These are phyloP conservation scores for Novumbra hubbsi DNA, from an alignment of 2,797 vertebrate species.

Conservation along the genomic window DNA sequence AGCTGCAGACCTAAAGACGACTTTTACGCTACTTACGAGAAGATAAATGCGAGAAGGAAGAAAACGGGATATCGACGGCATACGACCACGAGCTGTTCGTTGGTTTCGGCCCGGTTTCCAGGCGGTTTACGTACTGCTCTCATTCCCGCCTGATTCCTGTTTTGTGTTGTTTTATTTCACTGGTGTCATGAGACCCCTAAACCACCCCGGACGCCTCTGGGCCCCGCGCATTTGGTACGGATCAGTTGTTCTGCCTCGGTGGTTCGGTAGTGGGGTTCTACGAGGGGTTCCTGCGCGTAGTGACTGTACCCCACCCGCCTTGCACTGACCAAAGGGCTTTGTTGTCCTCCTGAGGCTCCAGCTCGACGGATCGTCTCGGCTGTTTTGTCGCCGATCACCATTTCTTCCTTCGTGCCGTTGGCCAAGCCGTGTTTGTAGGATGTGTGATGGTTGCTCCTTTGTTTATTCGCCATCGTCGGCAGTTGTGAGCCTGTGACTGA, in stretches of 20 bases:
- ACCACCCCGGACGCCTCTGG: not conserved
- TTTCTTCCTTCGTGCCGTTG: conserved; percentile 11
- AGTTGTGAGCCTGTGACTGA: conserved; percentile 18
- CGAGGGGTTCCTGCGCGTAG: not conserved
- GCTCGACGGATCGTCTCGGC: conserved; percentile 6
- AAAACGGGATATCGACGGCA: conserved; percentile 38
- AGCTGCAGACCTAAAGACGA: conserved; percentile 18
- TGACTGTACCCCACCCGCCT: conserved; percentile 23
- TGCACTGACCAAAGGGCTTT: conserved; percentile 46
- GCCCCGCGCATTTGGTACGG: not conserved
- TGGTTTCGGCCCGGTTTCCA: conserved; percentile 42
- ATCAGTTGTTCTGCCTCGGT: not conserved
- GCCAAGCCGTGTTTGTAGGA: conserved; percentile 47
- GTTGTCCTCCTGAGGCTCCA: conserved; percentile 11
- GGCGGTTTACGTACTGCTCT: conserved; percentile 52
- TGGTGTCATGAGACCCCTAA: not conserved
- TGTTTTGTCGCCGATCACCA: conserved; percentile 14
- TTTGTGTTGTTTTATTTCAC: not conserved
- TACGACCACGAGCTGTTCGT: conserved; percentile 42
- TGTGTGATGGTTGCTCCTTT: conserved; percentile 37
- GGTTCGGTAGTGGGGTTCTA: not conserved
- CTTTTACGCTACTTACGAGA: conserved; percentile 33
- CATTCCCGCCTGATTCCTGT: conserved; percentile 11
- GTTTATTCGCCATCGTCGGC: conserved; percentile 14
- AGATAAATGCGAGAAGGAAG: conserved; percentile 31